Evolutionary conservation across 2,888 invertebrate species (phyloP), one percentile per base, ranked within the genome.

Genomic region (Hymenopus coronatus): DNA sequence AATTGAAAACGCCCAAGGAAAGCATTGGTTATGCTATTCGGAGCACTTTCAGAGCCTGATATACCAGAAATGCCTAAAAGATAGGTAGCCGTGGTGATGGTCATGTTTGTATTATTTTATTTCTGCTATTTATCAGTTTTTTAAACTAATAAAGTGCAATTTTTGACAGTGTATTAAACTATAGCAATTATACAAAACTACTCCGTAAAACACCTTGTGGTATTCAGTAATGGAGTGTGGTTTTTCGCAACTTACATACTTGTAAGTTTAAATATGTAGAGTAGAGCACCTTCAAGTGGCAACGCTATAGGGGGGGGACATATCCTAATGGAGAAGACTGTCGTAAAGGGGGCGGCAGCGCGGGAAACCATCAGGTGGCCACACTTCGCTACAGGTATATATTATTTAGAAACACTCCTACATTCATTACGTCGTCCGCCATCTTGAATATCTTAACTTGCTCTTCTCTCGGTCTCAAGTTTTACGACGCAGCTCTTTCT

Each of bases 301-400:
- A 70, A 70, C 54, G 54, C 54, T 25, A 70, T 25, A 70, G 54
- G 33, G 8, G 33, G 9, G 40, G 40, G 12, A 40, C 40, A 70
- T 25, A 20, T 70, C 54, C 54, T 70, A 70, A 70, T 70, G 54
- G 54, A 70, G 54, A 20, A 70, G 54, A 70, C 54, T 70, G 54
- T 70, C 54, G 54, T 85, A 85, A 85, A 54, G 84, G 40, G 46
- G 85, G 40, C 27, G 40, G 46, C 28, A 85, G 46, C 86, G 81
- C 86, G 86, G 86, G 86, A 86, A 86, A 85, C 15, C 81, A 30
- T 86, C 86, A 86, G 70, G 46, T 86, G 86, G 15, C 81, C 81
- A 86, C 54, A 70, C 54, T 70, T 70, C 54, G 54, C 54, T 70
- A 70, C 54, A 70, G 54, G 54, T 70, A 70, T 70, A 70, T 70